Base-by-base conservation (phyloP, 2,888 invertebrate species). In the Drosophila monieri region DNA sequence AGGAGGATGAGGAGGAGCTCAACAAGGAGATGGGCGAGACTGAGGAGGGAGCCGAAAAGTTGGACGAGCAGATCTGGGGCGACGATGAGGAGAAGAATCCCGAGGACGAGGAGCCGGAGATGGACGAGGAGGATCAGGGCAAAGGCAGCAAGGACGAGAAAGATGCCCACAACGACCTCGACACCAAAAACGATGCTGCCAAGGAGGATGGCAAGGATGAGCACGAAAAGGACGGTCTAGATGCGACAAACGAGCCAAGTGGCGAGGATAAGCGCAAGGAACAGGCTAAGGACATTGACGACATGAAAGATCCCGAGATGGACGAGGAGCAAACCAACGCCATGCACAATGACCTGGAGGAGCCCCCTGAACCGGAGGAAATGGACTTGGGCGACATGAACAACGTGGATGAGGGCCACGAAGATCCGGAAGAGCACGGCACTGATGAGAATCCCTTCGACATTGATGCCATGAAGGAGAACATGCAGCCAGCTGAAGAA, bases 1-100 rank as follows among this genome's bases (percentile, higher is more conserved):
- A 95, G 12, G 94, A 95, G 70, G 95, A 41, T 10, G 41, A 96
- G 18, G 96, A 99, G 77, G 35, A 35, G 6, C 93, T 96, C 2
- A 98, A 99, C 76, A 98, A 99, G 90, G 96, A 99, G 93, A 98
- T 99, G 97, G 99, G 98, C 21, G 97, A 99, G 62, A 96, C 97
- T 0, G 97, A 96, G 72, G 95, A 95, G 84, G 95, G 94, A n/a
- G 95, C 96, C 1, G 96, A 97, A 68, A 95, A 95, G 92, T 93
- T 96, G 15, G 96, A 96, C 81, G 94, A 96, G 89, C 94, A 96
- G 92, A 95, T 96, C 80, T 96, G 96, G 96, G 95, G 95, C 4
- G 96, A 96, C 4, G 97, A 98, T 86, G 97, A 98, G 41, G 96
- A 80, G 35, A 96, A 80, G 8, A 96, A 80, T 94, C 95, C 68